Conservation (phyloP, 2,797 vertebrate genomes). For the Sebastes itinus region DNA sequence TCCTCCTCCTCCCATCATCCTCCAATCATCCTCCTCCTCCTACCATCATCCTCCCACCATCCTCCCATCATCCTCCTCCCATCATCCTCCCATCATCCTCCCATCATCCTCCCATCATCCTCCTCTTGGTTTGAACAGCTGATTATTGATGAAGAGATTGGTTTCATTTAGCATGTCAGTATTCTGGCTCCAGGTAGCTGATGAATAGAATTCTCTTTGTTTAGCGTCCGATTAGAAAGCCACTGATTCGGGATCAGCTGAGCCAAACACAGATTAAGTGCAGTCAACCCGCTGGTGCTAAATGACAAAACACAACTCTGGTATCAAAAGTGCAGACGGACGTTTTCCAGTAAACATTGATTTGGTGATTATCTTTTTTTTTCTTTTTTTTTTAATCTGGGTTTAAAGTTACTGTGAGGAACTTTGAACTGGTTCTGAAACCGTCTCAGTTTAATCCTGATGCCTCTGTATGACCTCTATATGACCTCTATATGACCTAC, state of each 20-base stretch:
- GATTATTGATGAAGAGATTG: neutral
- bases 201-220: neutral
- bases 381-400: neutral
- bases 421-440: no score
- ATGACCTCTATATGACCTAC: no score
- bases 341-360: slow-evolving; percentile 18
- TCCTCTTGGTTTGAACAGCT: slow-evolving; percentile 7
- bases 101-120: neutral
- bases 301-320: slow-evolving; percentile 27
- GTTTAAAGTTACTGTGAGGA: neutral
- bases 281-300: slow-evolving; percentile 59
- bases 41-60: no score
- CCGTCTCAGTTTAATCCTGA: no score
- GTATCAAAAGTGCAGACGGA: slow-evolving; percentile 4
- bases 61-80: no score
- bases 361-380: neutral
- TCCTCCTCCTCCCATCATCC: neutral
- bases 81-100: no score
- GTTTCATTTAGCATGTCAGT: neutral
- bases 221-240: neutral
- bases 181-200: neutral
- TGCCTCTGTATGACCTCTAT: no score
- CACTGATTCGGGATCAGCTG: slow-evolving; percentile 60
- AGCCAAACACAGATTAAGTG: slow-evolving; percentile 34
- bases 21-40: no score